Evolutionary conservation across 2,113 vertebrate species (phyloP).

Genomic region (Menidia beryllina): DNA sequence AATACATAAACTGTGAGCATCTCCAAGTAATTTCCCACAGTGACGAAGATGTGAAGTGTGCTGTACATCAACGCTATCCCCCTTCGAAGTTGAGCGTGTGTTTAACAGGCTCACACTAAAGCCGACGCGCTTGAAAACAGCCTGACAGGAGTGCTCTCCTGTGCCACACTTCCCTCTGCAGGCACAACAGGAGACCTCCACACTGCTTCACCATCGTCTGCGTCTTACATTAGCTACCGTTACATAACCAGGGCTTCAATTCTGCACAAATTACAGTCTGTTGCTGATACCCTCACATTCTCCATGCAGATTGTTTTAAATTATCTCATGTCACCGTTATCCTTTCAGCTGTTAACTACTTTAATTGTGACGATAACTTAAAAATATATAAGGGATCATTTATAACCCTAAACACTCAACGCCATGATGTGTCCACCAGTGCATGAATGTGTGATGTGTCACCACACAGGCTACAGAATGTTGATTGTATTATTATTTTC

Average conservation of each 20-base stretch:
- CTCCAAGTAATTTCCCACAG: too few species aligned
- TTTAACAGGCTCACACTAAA: constrained; percentile 30
- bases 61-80: constrained; percentile 37
- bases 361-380: constrained; percentile 14
- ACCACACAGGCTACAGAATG: too few species aligned
- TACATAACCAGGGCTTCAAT: too few species aligned
- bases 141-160: constrained; percentile 38
- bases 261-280: background rate
- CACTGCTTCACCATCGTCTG: constrained; percentile 14
- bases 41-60: background rate
- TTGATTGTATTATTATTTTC: too few species aligned
- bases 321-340: constrained; percentile 7
- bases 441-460: too few species aligned
- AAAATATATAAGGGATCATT: too few species aligned
- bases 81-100: constrained; percentile 10
- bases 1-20: too few species aligned
- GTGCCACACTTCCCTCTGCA: constrained; percentile 69
- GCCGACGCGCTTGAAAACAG: constrained; percentile 33
- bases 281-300: background rate
- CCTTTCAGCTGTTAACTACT: constrained; percentile 6
- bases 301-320: background rate
- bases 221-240: background rate
- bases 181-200: constrained; percentile 52
- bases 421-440: too few species aligned
- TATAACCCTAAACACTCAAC: too few species aligned